phyloP scores from a whole-genome alignment of 1,140 invertebrate species.

The Hypothenemus hampei region DNA sequence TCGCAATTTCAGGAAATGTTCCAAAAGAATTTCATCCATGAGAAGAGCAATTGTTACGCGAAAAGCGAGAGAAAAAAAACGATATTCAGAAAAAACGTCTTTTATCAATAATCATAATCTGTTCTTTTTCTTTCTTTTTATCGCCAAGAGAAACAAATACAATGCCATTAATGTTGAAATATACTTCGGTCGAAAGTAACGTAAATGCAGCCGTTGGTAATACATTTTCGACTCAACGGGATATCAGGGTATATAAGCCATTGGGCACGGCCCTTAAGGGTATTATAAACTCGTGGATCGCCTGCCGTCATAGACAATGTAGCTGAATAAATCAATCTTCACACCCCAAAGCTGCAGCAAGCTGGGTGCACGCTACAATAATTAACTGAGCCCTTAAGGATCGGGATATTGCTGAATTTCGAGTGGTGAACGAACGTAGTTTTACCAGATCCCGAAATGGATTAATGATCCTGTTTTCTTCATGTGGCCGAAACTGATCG shows the following conservation, averaged over 20 bases:
- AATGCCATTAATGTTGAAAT: constrained; percentile 4
- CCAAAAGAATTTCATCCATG: too few relatives aligned
- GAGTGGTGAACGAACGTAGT: too few relatives aligned
- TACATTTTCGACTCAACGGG: constrained; percentile 19
- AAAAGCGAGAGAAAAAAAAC: too few relatives aligned
- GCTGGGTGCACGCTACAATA: constrained; percentile 18
- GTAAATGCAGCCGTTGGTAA: neutral
- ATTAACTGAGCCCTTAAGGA: constrained; percentile 18
- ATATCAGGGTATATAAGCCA: constrained; percentile 26
- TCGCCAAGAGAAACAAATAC: neutral
- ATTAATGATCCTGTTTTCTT: too few relatives aligned
- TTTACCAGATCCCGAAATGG: too few relatives aligned
- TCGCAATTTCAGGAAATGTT: too few relatives aligned
- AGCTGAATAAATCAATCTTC: constrained; percentile 28
- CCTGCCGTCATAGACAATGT: constrained; percentile 29
- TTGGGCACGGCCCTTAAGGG: constrained; percentile 27
- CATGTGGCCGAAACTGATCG: too few relatives aligned
- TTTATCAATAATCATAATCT: neutral
- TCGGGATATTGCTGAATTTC: too few relatives aligned
- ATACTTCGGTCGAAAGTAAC: constrained; percentile 3
- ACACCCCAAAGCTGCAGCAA: constrained; percentile 17
- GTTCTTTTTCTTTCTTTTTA: too few relatives aligned
- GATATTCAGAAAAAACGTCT: neutral
- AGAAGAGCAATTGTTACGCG: too few relatives aligned
- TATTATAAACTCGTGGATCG: constrained; percentile 28